Evolutionary conservation across 2,113 vertebrate genomes (phyloP).

Genomic region (Bambusicola thoracicus): DNA sequence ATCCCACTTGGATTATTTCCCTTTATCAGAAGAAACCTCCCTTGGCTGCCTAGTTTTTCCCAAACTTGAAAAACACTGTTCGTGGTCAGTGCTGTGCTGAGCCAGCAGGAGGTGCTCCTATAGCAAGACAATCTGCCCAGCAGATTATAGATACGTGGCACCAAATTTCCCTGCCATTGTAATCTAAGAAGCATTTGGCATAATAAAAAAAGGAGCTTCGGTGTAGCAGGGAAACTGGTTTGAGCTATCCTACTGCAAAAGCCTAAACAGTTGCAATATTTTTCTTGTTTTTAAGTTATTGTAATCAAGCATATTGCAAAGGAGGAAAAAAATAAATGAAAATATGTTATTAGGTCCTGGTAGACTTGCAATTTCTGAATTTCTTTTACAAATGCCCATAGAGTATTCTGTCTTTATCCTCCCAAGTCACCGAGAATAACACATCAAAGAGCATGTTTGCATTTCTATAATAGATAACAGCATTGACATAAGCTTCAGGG

Average conservation of each 20-base stretch:
- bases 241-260: not conserved
- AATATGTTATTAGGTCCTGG: slow-evolving; percentile 47
- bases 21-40: not conserved
- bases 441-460: slow-evolving; percentile 84
- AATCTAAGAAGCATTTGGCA: fast-evolving
- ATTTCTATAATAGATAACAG: slow-evolving; percentile 82
- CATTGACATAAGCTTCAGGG: slow-evolving; percentile 79
- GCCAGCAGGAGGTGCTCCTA: slow-evolving; percentile 57
- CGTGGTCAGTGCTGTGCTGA: not conserved
- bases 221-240: not conserved
- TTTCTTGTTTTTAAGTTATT: slow-evolving; percentile 35
- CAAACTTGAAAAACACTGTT: not conserved
- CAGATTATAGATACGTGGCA: not conserved
- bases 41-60: not conserved
- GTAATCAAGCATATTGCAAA: slow-evolving; percentile 33
- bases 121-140: slow-evolving; percentile 22
- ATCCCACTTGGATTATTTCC: not conserved
- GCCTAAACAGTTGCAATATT: not conserved
- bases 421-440: slow-evolving; percentile 78
- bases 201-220: not conserved
- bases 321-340: slow-evolving; percentile 28
- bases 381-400: slow-evolving; percentile 64
- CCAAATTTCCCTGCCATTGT: not conserved
- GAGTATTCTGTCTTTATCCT: slow-evolving; percentile 77
- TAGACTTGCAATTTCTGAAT: slow-evolving; percentile 69